Evolutionary conservation across 2,113 vertebrate species (phyloP), one percentile per base, ranked within the genome.

Genomic region (Triplophysa dalaica): DNA sequence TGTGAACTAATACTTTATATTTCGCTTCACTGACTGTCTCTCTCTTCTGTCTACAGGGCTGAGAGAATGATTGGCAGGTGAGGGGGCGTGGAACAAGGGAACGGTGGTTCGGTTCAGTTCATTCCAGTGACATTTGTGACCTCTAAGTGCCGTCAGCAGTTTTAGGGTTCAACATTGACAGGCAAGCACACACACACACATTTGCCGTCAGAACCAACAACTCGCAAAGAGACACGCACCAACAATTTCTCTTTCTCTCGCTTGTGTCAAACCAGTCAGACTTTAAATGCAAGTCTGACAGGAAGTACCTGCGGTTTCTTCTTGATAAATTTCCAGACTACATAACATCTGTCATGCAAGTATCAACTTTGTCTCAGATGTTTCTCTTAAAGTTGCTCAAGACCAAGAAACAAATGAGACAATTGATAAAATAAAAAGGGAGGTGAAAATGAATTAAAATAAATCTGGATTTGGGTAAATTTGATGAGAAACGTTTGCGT

Each of bases 71-170:
- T 65, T 78, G 76, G 1, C 76, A 68, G 65, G 21, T 48, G 52
- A 26, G n/a, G 29, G 21, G 61, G 48, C 56, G 21, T 64, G 61
- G 21, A 33, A 19, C 63, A n/a, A 14, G 50, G 10, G 26, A 33
- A 66, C 75, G 33, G 64, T 65, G 62, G 48, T 66, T 65, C 24
- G 19, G 24, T 77, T 58, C 52, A 58, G 70, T 74, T 74, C 8
- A 43, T 74, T 61, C 61, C n/a, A 45, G 56, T 41, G 38, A 63
- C 63, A 50, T 17, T 19, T 56, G 75, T 66, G 75, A 67, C 64
- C 50, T 67, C 26, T 17, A 67, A 78, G 45, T 58, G 52, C 75
- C 22, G 64, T 78, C 75, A 78, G 75, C 75, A 78, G 24, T 67
- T 75, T 81, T 68, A 81, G 64, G 52, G 41, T 75, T 33, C 50